A percentile compares a stretch with the other conserved stretches of the same genome.
Conservation (phyloP, 2,797 vertebrate genomes). For the Acipenser transmontanus region DNA sequence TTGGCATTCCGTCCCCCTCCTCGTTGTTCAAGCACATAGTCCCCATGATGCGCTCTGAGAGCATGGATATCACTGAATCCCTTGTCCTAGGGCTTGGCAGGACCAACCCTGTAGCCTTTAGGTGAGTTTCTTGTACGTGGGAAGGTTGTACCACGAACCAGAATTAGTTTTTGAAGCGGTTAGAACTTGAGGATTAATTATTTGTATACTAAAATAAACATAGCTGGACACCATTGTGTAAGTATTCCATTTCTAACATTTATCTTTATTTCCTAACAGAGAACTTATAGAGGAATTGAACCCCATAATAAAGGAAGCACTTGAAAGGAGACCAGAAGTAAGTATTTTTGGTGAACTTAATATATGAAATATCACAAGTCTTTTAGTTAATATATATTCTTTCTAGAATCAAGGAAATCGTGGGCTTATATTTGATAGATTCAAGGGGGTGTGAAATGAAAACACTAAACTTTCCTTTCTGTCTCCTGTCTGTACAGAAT, state of each 20-base stretch:
- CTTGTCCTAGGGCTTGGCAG: conserved; percentile 97
- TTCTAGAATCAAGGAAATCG: no score
- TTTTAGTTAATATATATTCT: no score
- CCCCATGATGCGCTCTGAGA: conserved; percentile 99
- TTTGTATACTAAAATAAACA: no score
- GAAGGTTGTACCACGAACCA: no score
- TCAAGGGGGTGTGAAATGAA: no score
- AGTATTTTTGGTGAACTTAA: conserved; percentile 28
- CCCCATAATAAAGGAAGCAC: conserved; percentile 97
- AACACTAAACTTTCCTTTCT: not conserved
- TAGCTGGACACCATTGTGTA: no score
- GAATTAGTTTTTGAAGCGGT: no score
- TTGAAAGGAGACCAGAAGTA: conserved; percentile 98
- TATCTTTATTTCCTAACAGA: conserved; percentile 53
- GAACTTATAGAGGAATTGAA: conserved; percentile 96
- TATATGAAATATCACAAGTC: no score
- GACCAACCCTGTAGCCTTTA: conserved; percentile 95
- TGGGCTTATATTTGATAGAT: no score
- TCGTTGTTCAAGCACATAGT: conserved; percentile 97
- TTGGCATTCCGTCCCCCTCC: conserved; percentile 92
- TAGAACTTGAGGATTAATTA: no score
- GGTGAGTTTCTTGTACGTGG: conserved; percentile 51
- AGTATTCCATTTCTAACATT: no score
- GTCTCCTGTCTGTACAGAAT: conserved; percentile 62
- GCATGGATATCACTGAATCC: conserved; percentile 98